Percentiles rank a stretch among this genome's conserved stretches.
phyloP scores from a whole-genome alignment of 2,113 vertebrate species.

The Tragelaphus strepsiceros region DNA sequence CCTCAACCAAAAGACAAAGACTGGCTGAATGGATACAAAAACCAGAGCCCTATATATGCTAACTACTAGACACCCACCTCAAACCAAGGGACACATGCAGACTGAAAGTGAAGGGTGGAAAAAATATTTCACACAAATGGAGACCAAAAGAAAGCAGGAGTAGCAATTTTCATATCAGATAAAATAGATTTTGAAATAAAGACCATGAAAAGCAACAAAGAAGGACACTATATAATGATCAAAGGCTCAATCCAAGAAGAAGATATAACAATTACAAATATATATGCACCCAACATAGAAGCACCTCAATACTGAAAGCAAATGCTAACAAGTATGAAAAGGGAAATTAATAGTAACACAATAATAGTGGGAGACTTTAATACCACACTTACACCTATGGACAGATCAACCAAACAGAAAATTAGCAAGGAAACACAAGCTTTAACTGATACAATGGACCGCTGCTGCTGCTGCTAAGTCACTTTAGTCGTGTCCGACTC shows the following conservation, averaged over 20 bases:
- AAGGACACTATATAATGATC: background rate
- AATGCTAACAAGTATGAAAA: background rate
- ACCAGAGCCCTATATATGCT: background rate
- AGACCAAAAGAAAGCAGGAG: background rate
- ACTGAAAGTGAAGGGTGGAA: background rate
- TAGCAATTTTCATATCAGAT: background rate
- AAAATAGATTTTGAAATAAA: background rate
- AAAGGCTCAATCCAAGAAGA: background rate
- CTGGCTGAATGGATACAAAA: background rate
- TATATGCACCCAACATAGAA: background rate
- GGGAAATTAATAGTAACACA: background rate
- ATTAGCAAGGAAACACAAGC: background rate
- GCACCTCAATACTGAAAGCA: background rate
- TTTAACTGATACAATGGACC: background rate
- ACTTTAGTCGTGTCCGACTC: no score
- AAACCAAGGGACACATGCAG: background rate
- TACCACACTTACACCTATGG: background rate
- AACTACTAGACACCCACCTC: background rate
- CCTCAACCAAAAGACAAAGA: background rate
- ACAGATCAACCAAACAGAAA: background rate
- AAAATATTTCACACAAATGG: background rate
- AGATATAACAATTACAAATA: background rate
- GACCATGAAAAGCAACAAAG: background rate
- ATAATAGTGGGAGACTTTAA: background rate
- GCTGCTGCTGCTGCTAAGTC: no score